These are phyloP conservation scores for Ceyx cyanopectus DNA, from an alignment of 2,113 vertebrate genomes.

Conservation along the genomic window DNA sequence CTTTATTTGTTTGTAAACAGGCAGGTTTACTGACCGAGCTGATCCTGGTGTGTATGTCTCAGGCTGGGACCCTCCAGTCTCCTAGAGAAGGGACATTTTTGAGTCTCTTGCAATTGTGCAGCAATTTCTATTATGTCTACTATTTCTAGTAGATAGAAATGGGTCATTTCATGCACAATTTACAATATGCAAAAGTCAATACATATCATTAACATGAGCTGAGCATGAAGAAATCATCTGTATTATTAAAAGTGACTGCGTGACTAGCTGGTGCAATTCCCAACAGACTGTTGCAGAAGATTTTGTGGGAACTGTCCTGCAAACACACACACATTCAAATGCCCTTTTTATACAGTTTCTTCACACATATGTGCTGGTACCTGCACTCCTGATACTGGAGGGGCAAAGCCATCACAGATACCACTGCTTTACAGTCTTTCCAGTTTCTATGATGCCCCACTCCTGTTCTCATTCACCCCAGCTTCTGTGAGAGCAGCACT, in stretches of 20 bases:
- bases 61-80: background rate
- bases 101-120: background rate
- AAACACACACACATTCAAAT: background rate
- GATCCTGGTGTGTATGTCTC: background rate
- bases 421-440: rapidly evolving
- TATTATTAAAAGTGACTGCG: background rate
- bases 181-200: conserved; percentile 38
- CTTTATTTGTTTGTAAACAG: background rate
- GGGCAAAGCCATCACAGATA: background rate
- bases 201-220: background rate
- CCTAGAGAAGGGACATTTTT: background rate
- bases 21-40: background rate
- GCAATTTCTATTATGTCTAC: too few relatives aligned
- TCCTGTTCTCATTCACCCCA: rapidly evolving
- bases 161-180: conserved; percentile 62
- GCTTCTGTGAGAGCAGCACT: background rate
- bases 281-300: background rate
- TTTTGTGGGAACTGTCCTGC: background rate
- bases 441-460: rapidly evolving
- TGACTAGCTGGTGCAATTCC: background rate
- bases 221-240: background rate
- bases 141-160: background rate
- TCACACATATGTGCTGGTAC: rapidly evolving
- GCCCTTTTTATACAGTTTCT: background rate
- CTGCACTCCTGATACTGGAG: rapidly evolving